Evolutionary conservation across 2,888 invertebrate species (phyloP), one percentile per base, ranked within the genome.

Genomic region (Thymelicus sylvestris): DNA sequence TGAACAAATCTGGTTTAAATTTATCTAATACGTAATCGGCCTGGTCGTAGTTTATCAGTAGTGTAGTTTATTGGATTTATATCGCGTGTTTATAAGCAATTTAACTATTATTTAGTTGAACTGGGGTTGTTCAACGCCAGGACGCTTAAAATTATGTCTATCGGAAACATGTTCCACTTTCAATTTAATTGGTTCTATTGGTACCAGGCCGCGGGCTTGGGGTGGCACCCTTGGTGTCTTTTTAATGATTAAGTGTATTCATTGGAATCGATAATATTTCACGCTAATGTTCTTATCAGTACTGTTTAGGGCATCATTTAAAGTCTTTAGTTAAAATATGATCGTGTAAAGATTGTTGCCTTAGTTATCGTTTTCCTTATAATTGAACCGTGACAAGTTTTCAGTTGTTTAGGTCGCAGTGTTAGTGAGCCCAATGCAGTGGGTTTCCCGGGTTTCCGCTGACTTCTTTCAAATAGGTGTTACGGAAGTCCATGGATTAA

Each of bases 151-250:
- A 48, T 64, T 64, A 48, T 63, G 48, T 38, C 24, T 12, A 48
- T 57, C 63, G 57, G 48, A 69, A 69, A 47, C 55, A 57, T 62
- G 63, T 64, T 64, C 47, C 68, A 57, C 55, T 62, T 68, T 69
- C 47, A 64, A 69, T 64, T 69, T 69, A 68, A 68, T 63, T 63
- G 63, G 63, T 64, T 64, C 63, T 64, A 64, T 69, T 39, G 63
- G 69, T 69, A 57, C 63, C 69, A 69, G 63, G 69, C 38, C 48
- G 57, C 62, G 63, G 48, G 15, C 39, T 10, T 47, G 59, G 59
- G 59, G 59, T 63, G n/a, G 62, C 69, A 57, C 57, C 47, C 47
- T 47, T 6, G 47, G 39, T 10, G 39, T 31, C 48, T 63, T 69
- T 63, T 64, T 59, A 39, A 59, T 59, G 59, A 39, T 59, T 8